phyloP scores from a whole-genome alignment of 2,113 vertebrate species.

The Pionites leucogaster region DNA sequence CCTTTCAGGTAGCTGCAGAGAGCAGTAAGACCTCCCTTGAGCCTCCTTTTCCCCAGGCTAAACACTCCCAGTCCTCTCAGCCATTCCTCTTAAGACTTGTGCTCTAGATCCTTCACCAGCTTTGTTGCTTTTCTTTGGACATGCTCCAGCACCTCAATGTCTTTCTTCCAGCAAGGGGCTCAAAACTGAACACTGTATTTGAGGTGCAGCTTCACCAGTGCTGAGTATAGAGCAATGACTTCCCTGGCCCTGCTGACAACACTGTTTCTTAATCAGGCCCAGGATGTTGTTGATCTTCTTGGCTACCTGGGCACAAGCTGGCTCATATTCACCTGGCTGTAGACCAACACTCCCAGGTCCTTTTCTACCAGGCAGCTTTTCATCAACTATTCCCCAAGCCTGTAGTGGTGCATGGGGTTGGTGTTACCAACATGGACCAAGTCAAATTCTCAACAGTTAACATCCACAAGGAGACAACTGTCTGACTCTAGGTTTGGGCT shows the following conservation, averaged over 20 bases:
- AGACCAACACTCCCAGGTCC: not conserved
- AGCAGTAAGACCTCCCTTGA: not conserved
- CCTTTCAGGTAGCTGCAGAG: not conserved
- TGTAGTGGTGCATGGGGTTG: not conserved
- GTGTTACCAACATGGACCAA: not conserved
- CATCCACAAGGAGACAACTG: not conserved
- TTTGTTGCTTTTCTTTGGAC: not conserved
- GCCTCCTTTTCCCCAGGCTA: not conserved
- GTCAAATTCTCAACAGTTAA: not conserved
- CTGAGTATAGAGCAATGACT: not conserved
- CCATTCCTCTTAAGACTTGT: not conserved
- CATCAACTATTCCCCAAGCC: not conserved
- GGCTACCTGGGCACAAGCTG: no score
- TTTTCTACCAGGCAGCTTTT: not conserved
- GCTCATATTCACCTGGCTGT: not conserved
- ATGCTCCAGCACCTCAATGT: not conserved
- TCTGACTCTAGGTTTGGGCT: not conserved
- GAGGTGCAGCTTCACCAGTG: not conserved
- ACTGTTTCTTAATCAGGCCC: not conserved
- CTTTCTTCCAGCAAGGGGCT: not conserved
- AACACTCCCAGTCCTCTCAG: not conserved
- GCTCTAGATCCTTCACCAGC: not conserved
- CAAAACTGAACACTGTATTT: not conserved
- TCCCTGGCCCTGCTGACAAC: not conserved
- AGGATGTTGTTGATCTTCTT: fast-evolving